Evolutionary conservation across 2,888 invertebrate genomes (phyloP).

Genomic region (Neria commutata): DNA sequence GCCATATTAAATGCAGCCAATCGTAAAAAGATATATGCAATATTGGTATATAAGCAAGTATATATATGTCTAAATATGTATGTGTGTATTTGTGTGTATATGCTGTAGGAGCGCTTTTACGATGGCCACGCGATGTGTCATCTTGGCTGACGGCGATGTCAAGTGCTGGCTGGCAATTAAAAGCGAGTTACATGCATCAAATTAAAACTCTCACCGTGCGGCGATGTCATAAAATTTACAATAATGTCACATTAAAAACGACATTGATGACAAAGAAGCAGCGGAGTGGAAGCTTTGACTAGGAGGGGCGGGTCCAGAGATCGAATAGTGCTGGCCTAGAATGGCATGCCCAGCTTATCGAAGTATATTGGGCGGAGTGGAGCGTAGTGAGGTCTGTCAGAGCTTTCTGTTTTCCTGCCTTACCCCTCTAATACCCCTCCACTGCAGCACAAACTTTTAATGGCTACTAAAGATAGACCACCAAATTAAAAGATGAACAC

Average conservation of each 20-base stretch:
- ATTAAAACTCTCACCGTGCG: slow-evolving; percentile 14
- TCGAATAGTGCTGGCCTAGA: too few species aligned
- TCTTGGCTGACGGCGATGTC: background rate
- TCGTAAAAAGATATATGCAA: background rate
- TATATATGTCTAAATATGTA: slow-evolving; percentile 10
- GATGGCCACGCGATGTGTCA: background rate
- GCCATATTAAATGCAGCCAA: background rate
- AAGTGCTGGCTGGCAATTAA: background rate
- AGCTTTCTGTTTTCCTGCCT: too few species aligned
- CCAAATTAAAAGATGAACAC: background rate
- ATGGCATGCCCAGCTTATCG: too few species aligned
- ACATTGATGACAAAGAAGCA: background rate
- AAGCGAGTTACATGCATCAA: background rate
- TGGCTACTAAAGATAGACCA: background rate
- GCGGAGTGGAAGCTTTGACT: background rate
- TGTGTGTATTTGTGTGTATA: slow-evolving; percentile 9
- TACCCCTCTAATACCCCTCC: too few species aligned
- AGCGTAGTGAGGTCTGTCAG: too few species aligned
- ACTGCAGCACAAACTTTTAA: background rate
- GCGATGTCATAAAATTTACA: slow-evolving; percentile 23
- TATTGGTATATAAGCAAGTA: background rate
- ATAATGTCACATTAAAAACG: slow-evolving; percentile 21
- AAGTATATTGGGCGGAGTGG: too few species aligned
- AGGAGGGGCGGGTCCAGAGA: too few species aligned
- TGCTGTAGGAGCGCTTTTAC: slow-evolving; percentile 11